Evolutionary conservation across 2,797 vertebrate genomes (phyloP).

Genomic region (Rhabdophis nuchalis): DNA sequence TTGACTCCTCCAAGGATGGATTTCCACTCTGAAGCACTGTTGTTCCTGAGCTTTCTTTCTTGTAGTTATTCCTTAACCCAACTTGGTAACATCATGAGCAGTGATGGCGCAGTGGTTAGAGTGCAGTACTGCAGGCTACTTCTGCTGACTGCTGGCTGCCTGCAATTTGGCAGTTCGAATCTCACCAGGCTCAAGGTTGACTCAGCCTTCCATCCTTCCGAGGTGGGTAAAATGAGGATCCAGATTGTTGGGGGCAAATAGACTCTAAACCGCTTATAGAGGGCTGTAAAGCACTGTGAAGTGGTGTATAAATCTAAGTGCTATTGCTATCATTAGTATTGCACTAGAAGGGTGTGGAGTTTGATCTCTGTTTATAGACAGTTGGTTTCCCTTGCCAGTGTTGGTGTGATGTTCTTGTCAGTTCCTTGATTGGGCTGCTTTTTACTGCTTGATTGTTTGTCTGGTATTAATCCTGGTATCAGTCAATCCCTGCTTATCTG

Average conservation of each 20-base stretch:
- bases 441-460: neutral
- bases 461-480: neutral
- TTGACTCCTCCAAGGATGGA: neutral
- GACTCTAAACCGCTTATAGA: no score
- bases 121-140: no score
- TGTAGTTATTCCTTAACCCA: neutral
- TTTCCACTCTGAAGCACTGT: neutral
- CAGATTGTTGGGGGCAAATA: no score
- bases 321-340: neutral
- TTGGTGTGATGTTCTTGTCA: neutral
- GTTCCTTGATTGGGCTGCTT: neutral
- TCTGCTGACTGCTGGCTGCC: no score
- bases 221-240: no score
- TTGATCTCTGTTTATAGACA: neutral
- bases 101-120: no score
- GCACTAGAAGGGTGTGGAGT: neutral
- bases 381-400: neutral
- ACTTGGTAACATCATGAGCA: no score
- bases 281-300: no score
- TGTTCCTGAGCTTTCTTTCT: neutral
- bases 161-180: no score
- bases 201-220: no score
- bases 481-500: neutral
- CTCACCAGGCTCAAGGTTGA: no score
- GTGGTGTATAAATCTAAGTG: no score